A percentile compares a stretch with the other conserved stretches of the same genome.
These are phyloP conservation scores for Rhagologus leucostigma DNA, from an alignment of 2,113 vertebrate genomes.

Conservation along the genomic window DNA sequence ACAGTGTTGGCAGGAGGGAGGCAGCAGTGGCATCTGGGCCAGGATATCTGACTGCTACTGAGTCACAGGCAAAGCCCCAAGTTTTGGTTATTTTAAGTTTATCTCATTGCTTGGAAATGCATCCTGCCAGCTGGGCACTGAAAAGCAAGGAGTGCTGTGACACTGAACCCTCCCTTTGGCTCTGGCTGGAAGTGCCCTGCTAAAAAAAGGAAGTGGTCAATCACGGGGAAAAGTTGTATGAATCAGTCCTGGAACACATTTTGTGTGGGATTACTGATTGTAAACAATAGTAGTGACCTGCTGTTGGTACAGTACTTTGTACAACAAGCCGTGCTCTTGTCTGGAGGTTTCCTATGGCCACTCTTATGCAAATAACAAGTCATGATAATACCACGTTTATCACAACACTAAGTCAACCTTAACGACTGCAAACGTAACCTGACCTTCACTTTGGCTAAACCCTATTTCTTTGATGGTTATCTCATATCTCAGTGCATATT, in stretches of 20 bases:
- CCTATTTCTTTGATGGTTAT: background rate
- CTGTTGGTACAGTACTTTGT: background rate
- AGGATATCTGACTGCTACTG: background rate
- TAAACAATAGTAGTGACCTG: background rate
- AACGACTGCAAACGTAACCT: background rate
- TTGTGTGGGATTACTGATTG: background rate
- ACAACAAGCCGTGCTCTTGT: background rate
- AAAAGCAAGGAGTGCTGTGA: background rate
- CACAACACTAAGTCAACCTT: background rate
- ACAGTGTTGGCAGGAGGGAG: background rate
- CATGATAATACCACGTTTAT: background rate
- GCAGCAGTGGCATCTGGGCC: background rate
- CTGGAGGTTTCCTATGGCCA: background rate
- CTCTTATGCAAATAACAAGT: background rate
- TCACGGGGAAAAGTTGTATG: background rate
- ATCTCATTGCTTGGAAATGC: background rate
- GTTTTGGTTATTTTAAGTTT: background rate
- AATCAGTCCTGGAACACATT: background rate
- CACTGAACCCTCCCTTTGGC: background rate
- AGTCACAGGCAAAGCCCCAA: background rate
- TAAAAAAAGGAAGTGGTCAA: background rate
- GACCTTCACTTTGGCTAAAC: background rate
- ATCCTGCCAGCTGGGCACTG: background rate
- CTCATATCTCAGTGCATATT: background rate
- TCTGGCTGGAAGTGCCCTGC: background rate